Percentiles rank a stretch among this genome's conserved stretches.
These are phyloP conservation scores for Ellobium chinense DNA, from an alignment of 2,888 invertebrate species.

Conservation along the genomic window DNA sequence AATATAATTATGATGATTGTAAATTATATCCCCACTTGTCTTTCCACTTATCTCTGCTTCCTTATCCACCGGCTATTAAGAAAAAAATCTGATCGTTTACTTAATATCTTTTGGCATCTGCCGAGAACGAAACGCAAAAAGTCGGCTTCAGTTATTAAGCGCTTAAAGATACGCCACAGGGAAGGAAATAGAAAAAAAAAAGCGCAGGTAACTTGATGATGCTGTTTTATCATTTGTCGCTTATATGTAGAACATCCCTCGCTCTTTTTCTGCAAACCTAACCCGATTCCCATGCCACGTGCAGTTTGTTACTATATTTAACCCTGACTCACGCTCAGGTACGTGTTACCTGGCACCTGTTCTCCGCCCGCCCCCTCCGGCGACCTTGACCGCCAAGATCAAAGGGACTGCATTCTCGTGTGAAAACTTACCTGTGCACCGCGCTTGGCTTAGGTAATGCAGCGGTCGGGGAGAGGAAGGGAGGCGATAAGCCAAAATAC, in stretches of 20 bases:
- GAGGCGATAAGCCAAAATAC: too few species aligned
- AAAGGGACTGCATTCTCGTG: neutral
- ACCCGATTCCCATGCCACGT: conserved; percentile 34
- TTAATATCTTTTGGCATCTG: neutral
- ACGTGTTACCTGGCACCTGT: conserved; percentile 22
- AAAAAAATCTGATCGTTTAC: too few species aligned
- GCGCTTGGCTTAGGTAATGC: too few species aligned
- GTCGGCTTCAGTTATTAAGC: neutral
- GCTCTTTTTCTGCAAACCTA: too few species aligned
- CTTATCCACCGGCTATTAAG: too few species aligned
- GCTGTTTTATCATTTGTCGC: neutral
- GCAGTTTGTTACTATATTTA: conserved; percentile 26
- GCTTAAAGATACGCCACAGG: neutral
- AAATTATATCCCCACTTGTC: too few species aligned
- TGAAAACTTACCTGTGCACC: too few species aligned
- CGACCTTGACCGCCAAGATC: conserved; percentile 19
- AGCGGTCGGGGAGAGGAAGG: too few species aligned
- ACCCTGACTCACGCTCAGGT: conserved; percentile 30
- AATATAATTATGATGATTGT: too few species aligned
- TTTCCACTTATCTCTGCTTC: too few species aligned
- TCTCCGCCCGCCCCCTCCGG: neutral
- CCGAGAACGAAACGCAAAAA: neutral
- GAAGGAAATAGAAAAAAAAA: too few species aligned
- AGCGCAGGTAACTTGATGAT: too few species aligned
- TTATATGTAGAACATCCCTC: neutral